These are phyloP conservation scores for Pelochelys cantorii DNA, from an alignment of 2,797 vertebrate genomes.

Conservation along the genomic window DNA sequence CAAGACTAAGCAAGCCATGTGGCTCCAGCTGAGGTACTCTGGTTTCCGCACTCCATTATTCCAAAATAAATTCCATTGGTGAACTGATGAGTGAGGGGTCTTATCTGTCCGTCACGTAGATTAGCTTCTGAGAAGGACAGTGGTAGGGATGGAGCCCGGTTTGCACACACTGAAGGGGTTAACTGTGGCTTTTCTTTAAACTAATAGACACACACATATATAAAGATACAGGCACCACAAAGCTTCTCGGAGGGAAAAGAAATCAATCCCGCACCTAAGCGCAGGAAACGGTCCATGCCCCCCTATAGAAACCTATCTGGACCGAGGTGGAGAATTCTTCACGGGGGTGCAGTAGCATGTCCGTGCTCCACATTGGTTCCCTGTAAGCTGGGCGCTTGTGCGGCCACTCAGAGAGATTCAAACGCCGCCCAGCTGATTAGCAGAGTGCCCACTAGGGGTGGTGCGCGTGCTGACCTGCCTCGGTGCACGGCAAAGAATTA, in stretches of 20 bases:
- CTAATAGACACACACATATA: background rate
- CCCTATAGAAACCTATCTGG: background rate
- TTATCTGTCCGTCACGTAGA: conserved; percentile 26
- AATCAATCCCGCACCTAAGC: background rate
- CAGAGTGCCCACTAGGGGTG: no score
- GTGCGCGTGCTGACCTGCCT: no score
- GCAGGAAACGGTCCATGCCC: accelerated
- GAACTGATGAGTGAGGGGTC: conserved; percentile 56
- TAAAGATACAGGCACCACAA: accelerated
- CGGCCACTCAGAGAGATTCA: no score
- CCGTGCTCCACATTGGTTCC: background rate
- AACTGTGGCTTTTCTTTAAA: background rate
- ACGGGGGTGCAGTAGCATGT: background rate
- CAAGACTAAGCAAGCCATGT: conserved; percentile 4
- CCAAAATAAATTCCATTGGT: conserved; percentile 55
- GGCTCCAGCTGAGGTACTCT: conserved; percentile 46
- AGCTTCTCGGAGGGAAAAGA: background rate
- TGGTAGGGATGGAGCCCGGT: background rate
- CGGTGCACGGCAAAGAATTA: no score
- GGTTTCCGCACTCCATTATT: conserved; percentile 22
- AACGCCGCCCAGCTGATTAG: no score
- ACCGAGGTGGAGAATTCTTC: background rate
- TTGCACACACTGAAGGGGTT: background rate
- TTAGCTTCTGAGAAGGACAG: background rate
- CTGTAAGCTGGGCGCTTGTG: no score